phyloP scores from a whole-genome alignment of 1,140 invertebrate species.

The Nasonia vitripennis region DNA sequence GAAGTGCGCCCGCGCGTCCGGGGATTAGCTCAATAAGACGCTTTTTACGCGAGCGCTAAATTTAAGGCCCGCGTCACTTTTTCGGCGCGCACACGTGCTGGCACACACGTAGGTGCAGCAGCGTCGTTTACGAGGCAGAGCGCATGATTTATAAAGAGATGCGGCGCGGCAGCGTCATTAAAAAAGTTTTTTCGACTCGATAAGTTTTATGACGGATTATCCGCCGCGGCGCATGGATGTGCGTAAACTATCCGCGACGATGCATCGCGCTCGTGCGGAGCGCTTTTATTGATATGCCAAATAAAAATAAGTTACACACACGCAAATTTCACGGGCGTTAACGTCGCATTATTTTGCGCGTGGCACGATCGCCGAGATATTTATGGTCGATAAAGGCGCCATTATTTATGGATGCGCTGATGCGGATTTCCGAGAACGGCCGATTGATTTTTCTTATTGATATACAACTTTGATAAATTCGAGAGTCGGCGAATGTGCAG shows the following conservation, averaged over 20 bases:
- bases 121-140: neutral
- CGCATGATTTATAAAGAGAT: constrained; percentile 43
- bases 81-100: neutral
- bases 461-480: constrained; percentile 25
- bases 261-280: neutral
- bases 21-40: constrained; percentile 32
- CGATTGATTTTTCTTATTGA: constrained; percentile 36
- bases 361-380: constrained; percentile 6
- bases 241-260: neutral
- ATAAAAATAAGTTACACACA: constrained; percentile 43
- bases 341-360: constrained; percentile 33
- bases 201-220: constrained; percentile 52
- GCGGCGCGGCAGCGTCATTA: neutral
- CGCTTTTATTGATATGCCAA: constrained; percentile 27
- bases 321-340: constrained; percentile 37
- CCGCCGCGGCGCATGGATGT: neutral
- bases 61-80: constrained; percentile 30
- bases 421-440: constrained; percentile 38
- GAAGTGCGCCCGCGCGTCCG: neutral
- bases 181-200: constrained; percentile 42
- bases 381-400: constrained; percentile 38
- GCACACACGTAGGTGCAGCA: neutral
- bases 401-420: constrained; percentile 34
- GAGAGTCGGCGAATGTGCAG: neutral
- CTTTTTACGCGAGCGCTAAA: constrained; percentile 28